These are phyloP conservation scores for Agonopterix heracliana DNA, from an alignment of 2,888 invertebrate species.

Conservation along the genomic window DNA sequence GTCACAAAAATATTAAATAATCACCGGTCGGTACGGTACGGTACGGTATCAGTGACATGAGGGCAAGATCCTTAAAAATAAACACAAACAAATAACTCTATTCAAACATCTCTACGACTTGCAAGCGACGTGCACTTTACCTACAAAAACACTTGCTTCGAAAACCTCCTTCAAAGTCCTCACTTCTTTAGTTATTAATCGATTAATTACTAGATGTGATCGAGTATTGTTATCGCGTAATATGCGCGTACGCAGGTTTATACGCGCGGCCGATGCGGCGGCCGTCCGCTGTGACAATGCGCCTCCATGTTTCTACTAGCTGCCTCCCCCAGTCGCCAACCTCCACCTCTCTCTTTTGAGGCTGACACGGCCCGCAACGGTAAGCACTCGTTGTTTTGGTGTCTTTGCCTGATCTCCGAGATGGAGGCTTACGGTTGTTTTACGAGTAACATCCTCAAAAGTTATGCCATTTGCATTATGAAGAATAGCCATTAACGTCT, in stretches of 20 bases:
- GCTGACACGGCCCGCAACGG: conserved; percentile 41
- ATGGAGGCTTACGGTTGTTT: conserved; percentile 10
- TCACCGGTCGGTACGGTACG: too few relatives aligned
- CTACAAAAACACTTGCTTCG: conserved; percentile 1
- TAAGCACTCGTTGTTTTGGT: conserved; percentile 27
- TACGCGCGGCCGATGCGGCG: conserved; percentile 63
- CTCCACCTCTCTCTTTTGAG: conserved; percentile 73
- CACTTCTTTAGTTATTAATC: conserved; percentile 13
- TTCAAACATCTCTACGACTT: conserved; percentile 11
- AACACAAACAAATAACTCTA: conserved; percentile 2
- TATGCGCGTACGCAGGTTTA: conserved; percentile 49
- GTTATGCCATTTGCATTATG: not conserved
- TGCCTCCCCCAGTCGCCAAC: conserved; percentile 58
- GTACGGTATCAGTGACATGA: not conserved
- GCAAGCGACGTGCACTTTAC: conserved; percentile 2
- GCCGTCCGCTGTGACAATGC: conserved; percentile 69
- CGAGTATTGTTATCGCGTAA: conserved; percentile 13
- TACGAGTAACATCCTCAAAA: conserved; percentile 7
- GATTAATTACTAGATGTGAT: conserved; percentile 12
- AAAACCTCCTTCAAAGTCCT: too few relatives aligned
- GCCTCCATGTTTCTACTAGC: conserved; percentile 41
- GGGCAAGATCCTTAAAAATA: not conserved
- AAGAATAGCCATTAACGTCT: conserved; percentile 1
- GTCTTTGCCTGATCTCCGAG: not conserved
- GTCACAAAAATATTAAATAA: too few relatives aligned